Conservation (phyloP, 30 jellyfish, hydroid and myxozoan genomes). For the Aurelia sp. region DNA sequence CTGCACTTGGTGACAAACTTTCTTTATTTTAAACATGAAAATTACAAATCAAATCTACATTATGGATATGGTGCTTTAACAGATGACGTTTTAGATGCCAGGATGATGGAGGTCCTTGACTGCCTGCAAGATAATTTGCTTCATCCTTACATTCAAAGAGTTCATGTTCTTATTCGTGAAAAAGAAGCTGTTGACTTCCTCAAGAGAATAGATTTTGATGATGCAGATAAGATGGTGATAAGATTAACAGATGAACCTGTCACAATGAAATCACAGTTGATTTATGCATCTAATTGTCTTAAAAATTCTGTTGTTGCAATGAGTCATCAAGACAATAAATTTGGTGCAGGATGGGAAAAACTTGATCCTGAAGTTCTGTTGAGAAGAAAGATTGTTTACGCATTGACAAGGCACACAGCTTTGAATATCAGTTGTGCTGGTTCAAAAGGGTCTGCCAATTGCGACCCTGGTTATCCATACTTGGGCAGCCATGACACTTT, state of each 20-base stretch:
- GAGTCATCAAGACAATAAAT: constrained; percentile 42
- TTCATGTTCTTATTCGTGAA: constrained; percentile 25
- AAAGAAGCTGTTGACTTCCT: constrained; percentile 41
- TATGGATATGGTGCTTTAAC: background rate
- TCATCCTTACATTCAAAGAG: background rate
- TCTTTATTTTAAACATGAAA: background rate
- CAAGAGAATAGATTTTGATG: background rate
- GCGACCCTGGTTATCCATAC: constrained; percentile 45
- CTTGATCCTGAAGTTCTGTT: background rate
- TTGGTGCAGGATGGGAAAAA: constrained; percentile 70
- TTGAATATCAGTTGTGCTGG: constrained; percentile 31
- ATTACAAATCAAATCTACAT: background rate
- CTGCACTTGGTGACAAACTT: background rate
- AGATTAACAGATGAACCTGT: constrained; percentile 4
- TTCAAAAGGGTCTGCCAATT: constrained; percentile 13
- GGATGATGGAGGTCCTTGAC: constrained; percentile 32
- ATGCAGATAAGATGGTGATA: constrained; percentile 26
- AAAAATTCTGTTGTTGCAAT: constrained; percentile 1
- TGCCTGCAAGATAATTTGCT: constrained; percentile 33
- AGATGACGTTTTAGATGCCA: constrained; percentile 15
- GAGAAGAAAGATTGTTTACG: constrained; percentile 38
- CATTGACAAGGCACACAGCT: constrained; percentile 58
- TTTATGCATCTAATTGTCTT: constrained; percentile 34
- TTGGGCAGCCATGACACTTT: constrained; percentile 62
- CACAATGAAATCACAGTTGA: constrained; percentile 8